These are phyloP conservation scores for Aplysia californica DNA, from an alignment of 1,140 invertebrate genomes.

Conservation along the genomic window DNA sequence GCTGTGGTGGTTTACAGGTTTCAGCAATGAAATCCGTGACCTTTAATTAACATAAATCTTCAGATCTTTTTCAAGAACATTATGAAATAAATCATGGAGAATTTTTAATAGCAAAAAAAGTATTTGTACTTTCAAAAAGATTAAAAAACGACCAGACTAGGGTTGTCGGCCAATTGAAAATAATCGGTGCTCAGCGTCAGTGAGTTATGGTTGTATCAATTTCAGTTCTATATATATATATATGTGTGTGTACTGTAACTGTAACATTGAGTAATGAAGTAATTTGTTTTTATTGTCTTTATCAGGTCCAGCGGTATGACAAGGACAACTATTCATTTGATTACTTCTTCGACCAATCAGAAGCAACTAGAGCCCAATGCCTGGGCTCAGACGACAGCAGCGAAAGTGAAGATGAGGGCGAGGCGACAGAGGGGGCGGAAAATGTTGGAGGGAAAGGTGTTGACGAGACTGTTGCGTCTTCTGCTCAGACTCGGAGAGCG, in stretches of 20 bases:
- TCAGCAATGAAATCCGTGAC: too few relatives aligned
- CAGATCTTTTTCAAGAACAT: too few relatives aligned
- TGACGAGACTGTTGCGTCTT: too few relatives aligned
- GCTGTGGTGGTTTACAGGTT: too few relatives aligned
- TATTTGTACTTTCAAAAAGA: not conserved
- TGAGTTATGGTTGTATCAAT: not conserved
- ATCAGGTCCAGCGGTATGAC: conserved; percentile 55
- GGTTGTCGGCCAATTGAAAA: not conserved
- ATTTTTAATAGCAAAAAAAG: too few relatives aligned
- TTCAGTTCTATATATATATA: not conserved
- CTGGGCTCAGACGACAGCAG: conserved; percentile 35
- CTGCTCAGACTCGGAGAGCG: too few relatives aligned
- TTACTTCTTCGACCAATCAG: conserved; percentile 59
- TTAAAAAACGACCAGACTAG: not conserved
- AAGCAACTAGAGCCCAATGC: conserved; percentile 27
- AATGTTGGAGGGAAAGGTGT: too few relatives aligned
- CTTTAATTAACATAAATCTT: too few relatives aligned
- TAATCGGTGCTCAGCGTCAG: not conserved
- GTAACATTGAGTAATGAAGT: not conserved
- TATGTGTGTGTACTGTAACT: not conserved
- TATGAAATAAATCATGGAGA: too few relatives aligned
- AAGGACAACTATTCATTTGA: conserved; percentile 62
- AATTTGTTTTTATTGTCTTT: conserved; percentile 11
- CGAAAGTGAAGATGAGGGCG: conserved; percentile 26
- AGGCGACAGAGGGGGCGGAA: not conserved